Base-by-base conservation (phyloP, 2,888 invertebrate species). In the Pseudococcus jackbeardsleyi region DNA sequence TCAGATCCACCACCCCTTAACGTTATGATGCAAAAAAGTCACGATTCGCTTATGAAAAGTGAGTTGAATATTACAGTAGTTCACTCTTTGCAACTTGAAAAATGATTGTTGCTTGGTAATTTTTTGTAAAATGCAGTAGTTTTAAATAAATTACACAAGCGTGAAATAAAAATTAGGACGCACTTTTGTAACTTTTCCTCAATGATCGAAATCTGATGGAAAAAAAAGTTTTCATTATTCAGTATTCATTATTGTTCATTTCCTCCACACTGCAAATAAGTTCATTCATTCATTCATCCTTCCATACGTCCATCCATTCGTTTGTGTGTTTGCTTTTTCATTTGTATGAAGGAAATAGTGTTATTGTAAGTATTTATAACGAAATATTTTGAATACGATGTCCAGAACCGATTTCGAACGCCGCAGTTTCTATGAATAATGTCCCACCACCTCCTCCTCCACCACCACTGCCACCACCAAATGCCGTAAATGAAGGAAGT, bases 361-460 rank as follows among this genome's bases (percentile, higher is more conserved):
- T 54, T n/a, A 54, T 54, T 54, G 54, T 54, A n/a, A 5, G 54
- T 54, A 17, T 17, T n/a, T 6, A n/a, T 54, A 54, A 64, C 12
- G 19, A 64, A 64, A 22, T 72, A 33, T 72, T 72, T 8, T 39
- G 3, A 72, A 33, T 5, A 17, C 26, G 7, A 22, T 64, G n/a
- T 26, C 7, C 12, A 59, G 54, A 54, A 59, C 54, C n/a, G 9
- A 1, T 17, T 1, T 11, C 72, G 26, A 64, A 50, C 77, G 54
- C 88, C 5, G 17, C 89, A n/a, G 22, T 15, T 77, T 11, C 68
- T 11, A 46, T 19, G 46, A 86, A 11, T 82, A 82, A 46, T 46
- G 46, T 92, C 90, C 90, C 92, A 90, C 90, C 93, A 39, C 92
- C 93, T 88, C 92, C 92, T 72, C 92, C 92, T 54, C 90, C 90